Evolutionary conservation across 2,888 invertebrate species (phyloP).

Genomic region (Spilarctia lutea): DNA sequence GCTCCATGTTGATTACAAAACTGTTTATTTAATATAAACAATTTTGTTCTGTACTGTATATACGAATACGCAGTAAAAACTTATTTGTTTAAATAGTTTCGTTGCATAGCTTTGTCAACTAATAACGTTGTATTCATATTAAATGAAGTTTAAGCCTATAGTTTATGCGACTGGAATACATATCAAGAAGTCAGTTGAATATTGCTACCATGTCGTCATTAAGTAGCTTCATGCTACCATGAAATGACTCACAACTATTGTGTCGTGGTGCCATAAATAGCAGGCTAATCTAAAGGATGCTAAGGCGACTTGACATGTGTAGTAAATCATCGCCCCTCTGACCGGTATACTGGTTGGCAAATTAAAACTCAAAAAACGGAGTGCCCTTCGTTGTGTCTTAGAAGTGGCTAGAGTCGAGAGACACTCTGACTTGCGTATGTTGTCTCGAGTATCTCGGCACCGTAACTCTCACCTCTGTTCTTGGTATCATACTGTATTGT

Average conservation of each 20-base stretch:
- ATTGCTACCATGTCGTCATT: conserved; percentile 62
- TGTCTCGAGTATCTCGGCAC: conserved; percentile 62
- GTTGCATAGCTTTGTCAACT: conserved; percentile 27
- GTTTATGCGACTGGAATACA: conserved; percentile 60
- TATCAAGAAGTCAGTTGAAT: conserved; percentile 61
- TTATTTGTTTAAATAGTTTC: conserved; percentile 4
- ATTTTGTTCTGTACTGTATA: neutral
- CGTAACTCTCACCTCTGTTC: conserved; percentile 47
- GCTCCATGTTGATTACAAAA: conserved; percentile 8
- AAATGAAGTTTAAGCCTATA: conserved; percentile 52
- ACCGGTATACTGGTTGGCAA: conserved; percentile 61
- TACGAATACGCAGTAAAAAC: conserved; percentile 6
- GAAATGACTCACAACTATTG: conserved; percentile 71
- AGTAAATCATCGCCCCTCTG: conserved; percentile 59
- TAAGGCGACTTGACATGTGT: conserved; percentile 60
- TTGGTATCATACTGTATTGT: conserved; percentile 49
- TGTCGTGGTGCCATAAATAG: conserved; percentile 75
- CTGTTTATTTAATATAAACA: conserved; percentile 6
- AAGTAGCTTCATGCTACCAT: conserved; percentile 55
- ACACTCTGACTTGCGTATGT: conserved; percentile 64
- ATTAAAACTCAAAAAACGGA: conserved; percentile 71
- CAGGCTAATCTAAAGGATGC: conserved; percentile 67
- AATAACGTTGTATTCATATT: conserved; percentile 46
- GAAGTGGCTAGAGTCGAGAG: conserved; percentile 54
- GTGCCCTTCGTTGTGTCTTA: conserved; percentile 67